phyloP scores from a whole-genome alignment of 2,113 vertebrate species.

The Mustelus asterias region DNA sequence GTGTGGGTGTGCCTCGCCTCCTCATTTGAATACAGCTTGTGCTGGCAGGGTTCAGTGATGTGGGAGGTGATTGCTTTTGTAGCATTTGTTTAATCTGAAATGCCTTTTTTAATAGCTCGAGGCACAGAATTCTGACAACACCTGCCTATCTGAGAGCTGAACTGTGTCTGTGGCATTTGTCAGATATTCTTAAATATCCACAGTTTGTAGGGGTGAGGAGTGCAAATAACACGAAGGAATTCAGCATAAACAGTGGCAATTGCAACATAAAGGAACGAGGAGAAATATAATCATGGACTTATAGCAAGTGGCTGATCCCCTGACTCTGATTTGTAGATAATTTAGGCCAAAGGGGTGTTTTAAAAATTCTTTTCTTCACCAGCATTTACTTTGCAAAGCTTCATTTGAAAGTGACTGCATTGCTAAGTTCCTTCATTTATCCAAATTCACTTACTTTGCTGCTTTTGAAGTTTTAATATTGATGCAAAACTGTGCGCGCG shows the following conservation, averaged over 20 bases:
- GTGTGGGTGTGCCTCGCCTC: slow-evolving; percentile 33
- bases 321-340: slow-evolving; percentile 26
- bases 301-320: neutral
- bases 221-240: slow-evolving; percentile 60
- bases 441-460: neutral
- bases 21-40: slow-evolving; percentile 56
- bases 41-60: slow-evolving; percentile 62
- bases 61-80: slow-evolving; percentile 72
- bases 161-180: slow-evolving; percentile 36
- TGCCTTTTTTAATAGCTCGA: slow-evolving; percentile 60
- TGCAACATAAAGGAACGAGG: slow-evolving; percentile 39
- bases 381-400: neutral
- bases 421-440: neutral
- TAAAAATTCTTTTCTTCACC: neutral
- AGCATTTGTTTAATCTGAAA: slow-evolving; percentile 70
- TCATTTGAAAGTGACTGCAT: neutral
- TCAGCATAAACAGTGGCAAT: slow-evolving; percentile 47
- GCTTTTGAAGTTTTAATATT: neutral
- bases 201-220: slow-evolving; percentile 55
- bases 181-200: slow-evolving; percentile 40
- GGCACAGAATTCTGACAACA: slow-evolving; percentile 60
- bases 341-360: neutral
- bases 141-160: slow-evolving; percentile 56
- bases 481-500: neutral
- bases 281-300: slow-evolving; percentile 7